Evolutionary conservation across 1,140 invertebrate species (phyloP), one percentile per base, ranked within the genome.

Genomic region (Drosophila tropicalis): DNA sequence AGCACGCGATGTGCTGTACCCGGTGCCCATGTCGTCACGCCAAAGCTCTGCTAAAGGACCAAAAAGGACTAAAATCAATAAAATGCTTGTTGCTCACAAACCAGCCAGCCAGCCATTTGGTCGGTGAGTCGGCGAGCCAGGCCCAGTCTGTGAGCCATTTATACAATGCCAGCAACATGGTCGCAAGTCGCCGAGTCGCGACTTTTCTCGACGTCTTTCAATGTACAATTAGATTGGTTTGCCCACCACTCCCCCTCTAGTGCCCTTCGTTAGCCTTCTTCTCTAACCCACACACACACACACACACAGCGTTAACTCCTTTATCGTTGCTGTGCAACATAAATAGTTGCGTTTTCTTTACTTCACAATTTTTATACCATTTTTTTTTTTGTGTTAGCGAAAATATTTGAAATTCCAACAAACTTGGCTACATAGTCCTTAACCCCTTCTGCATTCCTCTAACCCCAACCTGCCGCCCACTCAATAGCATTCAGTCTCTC

Each of bases 21-120:
- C 40, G 40, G 25, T 19, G 13, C 57, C 13, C 29, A 44, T 19
- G 29, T 0, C 29, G 0, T 25, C 22, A 2, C 1, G 15, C 12
- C 15, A 10, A n/a, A 36, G 47, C 10, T 1, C 17, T 54, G 36
- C 5, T 51, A 61, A 47, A n/a, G 15, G 9, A 13, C 51, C 36
- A 19, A 70, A 77, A 90, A 76, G 70, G 76, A 72, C 79, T 90
- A 83, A 90, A 90, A 90, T 90, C 86, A 90, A 90, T 90, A 90
- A 90, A 90, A 76, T 86, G 86, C 86, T 90, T 90, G 86, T 90
- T 90, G 86, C 87, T 77, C 74, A 40, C 70, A 54, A 66, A 19
- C 64, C 61, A 73, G 15, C 34, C 13, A 19, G 9, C 29, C 25
- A 63, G 13, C 39, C 47, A 40, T 36, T n/a, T n/a, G 44, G 32